A percentile compares a stretch with the other conserved stretches of the same genome.
phyloP scores from a whole-genome alignment of 2,113 vertebrate species.

The Penelope pileata region DNA sequence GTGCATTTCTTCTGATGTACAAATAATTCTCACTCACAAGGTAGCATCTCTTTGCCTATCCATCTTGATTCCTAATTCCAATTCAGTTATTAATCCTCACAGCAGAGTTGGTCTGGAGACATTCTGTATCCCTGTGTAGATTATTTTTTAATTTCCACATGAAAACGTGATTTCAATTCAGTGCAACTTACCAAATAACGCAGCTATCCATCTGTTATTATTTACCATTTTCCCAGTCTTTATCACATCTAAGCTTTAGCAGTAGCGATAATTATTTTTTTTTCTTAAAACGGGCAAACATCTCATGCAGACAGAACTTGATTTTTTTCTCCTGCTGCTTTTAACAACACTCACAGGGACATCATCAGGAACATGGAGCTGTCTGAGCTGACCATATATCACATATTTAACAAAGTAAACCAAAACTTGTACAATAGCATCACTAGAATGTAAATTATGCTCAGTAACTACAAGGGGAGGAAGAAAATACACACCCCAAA shows the following conservation, averaged over 20 bases:
- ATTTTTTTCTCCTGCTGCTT: not conserved
- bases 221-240: not conserved
- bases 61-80: not conserved
- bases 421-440: not conserved
- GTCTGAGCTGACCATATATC: not conserved
- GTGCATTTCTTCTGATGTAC: not conserved
- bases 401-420: not conserved
- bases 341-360: not conserved
- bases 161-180: not conserved
- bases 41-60: not conserved
- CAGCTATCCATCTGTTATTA: not conserved
- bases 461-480: not conserved
- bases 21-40: not conserved
- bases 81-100: not conserved
- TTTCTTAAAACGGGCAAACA: not conserved
- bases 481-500: not conserved
- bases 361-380: not conserved
- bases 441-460: not conserved
- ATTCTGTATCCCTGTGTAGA: not conserved
- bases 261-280: not conserved
- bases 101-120: not conserved
- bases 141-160: not conserved
- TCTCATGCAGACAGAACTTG: not conserved
- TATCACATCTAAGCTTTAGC: not conserved
- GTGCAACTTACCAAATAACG: not conserved